Evolutionary conservation across 2,888 invertebrate species (phyloP), one percentile per base, ranked within the genome.

Genomic region (Marasmarcha lunaedactyla): DNA sequence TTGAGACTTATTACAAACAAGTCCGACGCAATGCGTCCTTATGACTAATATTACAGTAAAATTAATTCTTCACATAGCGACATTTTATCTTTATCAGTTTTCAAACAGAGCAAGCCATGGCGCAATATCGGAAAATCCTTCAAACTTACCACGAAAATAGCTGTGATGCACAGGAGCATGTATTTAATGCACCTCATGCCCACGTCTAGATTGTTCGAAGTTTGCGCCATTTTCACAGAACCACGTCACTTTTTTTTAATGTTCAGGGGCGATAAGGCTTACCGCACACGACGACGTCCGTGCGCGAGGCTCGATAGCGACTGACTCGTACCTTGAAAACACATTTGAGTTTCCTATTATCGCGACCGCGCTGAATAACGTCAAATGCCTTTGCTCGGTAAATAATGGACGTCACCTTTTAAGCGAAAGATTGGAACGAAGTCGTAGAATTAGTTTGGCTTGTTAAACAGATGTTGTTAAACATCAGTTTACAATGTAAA

Each of bases 151-250:
- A 90, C 89, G 71, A 92, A 92, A 64, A 92, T 87, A 15, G 90
- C 86, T 62, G 92, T 92, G 52, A 92, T 90, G 51, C 89, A 84
- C 55, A 92, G 85, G 48, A 93, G 78, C 77, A 92, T 85, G 58
- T 91, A 92, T 68, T 92, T 92, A 42, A 92, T 89, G 59, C 89
- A 86, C 63, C 81, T 87, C 90, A 91, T 90, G 52, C 91, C 90
- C 15, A 88, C 78, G 63, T 89, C 87, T 42, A 86, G 57, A 51
- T 60, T 68, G 38, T 52, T 64, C 39, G 30, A 10, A 3, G 12
- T 30, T 13, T 58, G 52, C 53, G 69, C 54, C 83, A 81, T 84
- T 59, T 72, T 40, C 42, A 30, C n/a, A 5, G 20, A 20, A 20
- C 2, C 30, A 25, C 25, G 25, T 5, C 9, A 30, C 11, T 30